Evolutionary conservation across 2,888 invertebrate genomes (phyloP).

Genomic region (Choristoneura rosaceana): DNA sequence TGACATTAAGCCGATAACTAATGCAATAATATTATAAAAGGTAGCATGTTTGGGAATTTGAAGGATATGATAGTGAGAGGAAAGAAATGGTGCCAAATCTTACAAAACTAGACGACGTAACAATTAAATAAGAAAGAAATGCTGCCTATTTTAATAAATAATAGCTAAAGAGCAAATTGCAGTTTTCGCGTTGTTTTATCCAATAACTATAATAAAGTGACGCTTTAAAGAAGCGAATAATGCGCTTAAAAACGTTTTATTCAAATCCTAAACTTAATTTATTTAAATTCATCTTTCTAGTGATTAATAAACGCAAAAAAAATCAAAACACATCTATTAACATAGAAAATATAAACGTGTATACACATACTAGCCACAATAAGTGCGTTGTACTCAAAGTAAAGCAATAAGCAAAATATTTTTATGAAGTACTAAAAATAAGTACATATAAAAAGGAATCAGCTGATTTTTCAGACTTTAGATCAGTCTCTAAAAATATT

Average conservation of each 20-base stretch:
- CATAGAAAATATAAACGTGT: constrained; percentile 50
- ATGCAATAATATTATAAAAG: constrained; percentile 58
- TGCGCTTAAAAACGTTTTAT: background rate
- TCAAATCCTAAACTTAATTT: constrained; percentile 23
- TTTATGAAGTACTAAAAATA: constrained; percentile 47
- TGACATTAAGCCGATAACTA: constrained; percentile 65
- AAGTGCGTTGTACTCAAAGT: constrained; percentile 73
- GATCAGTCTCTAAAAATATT: constrained; percentile 70
- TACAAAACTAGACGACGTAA: constrained; percentile 3
- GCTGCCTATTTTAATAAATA: constrained; percentile 5
- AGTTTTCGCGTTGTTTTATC: background rate
- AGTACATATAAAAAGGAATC: constrained; percentile 54
- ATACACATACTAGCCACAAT: constrained; percentile 58
- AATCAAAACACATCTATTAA: constrained; percentile 55
- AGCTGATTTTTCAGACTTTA: constrained; percentile 64
- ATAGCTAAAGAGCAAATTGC: constrained; percentile 7
- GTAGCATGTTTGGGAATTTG: constrained; percentile 51
- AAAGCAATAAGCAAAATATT: constrained; percentile 49
- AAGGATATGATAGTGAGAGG: constrained; percentile 42
- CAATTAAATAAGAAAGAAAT: constrained; percentile 9
- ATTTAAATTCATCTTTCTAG: constrained; percentile 50
- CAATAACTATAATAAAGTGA: background rate
- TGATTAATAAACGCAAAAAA: constrained; percentile 59
- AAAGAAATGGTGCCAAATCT: constrained; percentile 31
- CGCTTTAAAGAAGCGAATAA: background rate